phyloP scores from a whole-genome alignment of 1,140 invertebrate species.

The Lepidotrigona ventralis region DNA sequence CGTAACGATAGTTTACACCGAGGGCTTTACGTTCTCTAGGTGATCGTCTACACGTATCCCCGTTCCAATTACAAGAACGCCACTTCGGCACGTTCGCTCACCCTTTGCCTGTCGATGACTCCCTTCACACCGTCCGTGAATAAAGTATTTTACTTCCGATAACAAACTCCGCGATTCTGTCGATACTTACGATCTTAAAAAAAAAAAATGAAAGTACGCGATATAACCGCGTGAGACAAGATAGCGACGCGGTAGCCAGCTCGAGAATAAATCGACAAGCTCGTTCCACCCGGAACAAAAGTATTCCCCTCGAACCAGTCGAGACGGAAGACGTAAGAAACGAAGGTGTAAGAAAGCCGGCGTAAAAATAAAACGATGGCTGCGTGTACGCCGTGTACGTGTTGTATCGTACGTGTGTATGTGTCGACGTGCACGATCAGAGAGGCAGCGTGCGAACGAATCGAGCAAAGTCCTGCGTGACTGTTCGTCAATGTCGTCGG shows the following conservation, averaged over 20 bases:
- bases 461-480: background rate
- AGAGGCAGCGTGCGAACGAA: background rate
- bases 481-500: background rate
- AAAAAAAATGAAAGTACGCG: background rate
- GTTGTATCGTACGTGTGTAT: background rate
- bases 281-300: background rate
- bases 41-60: conserved; percentile 38
- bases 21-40: background rate
- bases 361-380: background rate
- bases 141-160: conserved; percentile 4
- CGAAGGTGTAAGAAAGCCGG: background rate
- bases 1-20: conserved; percentile 22
- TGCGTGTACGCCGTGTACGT: too few relatives aligned
- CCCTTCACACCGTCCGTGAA: conserved; percentile 1
- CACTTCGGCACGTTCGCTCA: conserved; percentile 46
- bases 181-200: background rate
- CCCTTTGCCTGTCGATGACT: conserved; percentile 22
- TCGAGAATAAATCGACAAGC: background rate
- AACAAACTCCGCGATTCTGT: background rate
- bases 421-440: background rate
- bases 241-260: background rate
- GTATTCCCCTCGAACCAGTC: background rate
- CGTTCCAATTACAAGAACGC: conserved; percentile 49
- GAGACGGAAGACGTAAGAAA: background rate
- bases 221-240: background rate